These are phyloP conservation scores for Xanthorhoe spadicearia DNA, from an alignment of 2,888 invertebrate species.

Conservation along the genomic window DNA sequence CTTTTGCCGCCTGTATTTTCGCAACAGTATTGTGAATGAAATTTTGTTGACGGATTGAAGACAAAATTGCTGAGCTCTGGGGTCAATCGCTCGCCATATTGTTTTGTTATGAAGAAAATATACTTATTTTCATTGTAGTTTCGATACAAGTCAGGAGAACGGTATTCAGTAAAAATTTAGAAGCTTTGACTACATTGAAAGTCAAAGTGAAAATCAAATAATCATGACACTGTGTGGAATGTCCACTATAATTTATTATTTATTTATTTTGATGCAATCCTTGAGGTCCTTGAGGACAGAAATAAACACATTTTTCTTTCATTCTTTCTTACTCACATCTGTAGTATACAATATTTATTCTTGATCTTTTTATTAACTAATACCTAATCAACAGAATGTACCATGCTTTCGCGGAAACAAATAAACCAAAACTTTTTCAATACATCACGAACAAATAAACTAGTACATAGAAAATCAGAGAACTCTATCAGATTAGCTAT, in stretches of 20 bases:
- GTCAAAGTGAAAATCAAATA: too few species aligned
- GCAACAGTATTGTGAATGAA: constrained; percentile 31
- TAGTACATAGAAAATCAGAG: constrained; percentile 22
- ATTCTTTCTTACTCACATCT: too few species aligned
- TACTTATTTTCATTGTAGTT: neutral
- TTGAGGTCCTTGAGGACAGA: too few species aligned
- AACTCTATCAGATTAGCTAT: constrained; percentile 46
- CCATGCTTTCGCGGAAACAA: neutral
- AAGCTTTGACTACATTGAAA: too few species aligned
- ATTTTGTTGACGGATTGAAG: constrained; percentile 34
- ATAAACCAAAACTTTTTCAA: constrained; percentile 10
- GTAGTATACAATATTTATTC: too few species aligned
- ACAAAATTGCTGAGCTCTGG: constrained; percentile 15
- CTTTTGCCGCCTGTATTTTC: constrained; percentile 56
- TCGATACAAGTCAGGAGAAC: neutral
- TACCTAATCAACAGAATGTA: neutral
- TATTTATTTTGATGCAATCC: too few species aligned
- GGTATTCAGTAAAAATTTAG: too few species aligned
- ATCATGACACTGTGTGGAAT: too few species aligned
- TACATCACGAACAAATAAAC: constrained; percentile 12
- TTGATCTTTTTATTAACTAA: neutral
- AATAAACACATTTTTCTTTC: too few species aligned
- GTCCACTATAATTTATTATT: too few species aligned
- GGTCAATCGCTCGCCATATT: constrained; percentile 16
- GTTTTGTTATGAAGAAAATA: constrained; percentile 8